Conservation (phyloP, 2,113 vertebrate species). For the Pica pica region DNA sequence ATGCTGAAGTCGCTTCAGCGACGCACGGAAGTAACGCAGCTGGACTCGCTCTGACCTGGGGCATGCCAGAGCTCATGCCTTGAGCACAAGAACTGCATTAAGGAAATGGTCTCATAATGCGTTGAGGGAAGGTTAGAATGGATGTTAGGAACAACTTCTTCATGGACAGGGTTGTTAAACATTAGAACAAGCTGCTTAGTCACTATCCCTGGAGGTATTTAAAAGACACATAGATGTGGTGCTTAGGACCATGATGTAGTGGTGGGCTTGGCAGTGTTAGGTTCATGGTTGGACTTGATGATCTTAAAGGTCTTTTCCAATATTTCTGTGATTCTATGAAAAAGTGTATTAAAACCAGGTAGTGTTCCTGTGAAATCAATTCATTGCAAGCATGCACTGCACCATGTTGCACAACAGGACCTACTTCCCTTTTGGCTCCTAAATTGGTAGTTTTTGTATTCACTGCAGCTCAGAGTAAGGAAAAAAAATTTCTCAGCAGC, state of each 20-base stretch:
- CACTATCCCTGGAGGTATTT: background rate
- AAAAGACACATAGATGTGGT: rapidly evolving
- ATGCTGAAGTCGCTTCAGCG: too few species aligned
- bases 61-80: too few species aligned
- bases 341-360: background rate
- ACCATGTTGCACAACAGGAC: background rate
- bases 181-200: background rate
- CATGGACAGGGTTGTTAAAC: rapidly evolving
- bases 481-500: background rate
- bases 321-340: background rate
- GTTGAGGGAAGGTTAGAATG: background rate
- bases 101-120: background rate
- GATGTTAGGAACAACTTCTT: background rate
- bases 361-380: background rate
- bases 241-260: background rate
- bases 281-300: background rate
- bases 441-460: background rate
- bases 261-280: background rate
- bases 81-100: too few species aligned
- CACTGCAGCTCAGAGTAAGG: background rate
- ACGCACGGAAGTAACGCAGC: too few species aligned
- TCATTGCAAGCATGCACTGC: background rate
- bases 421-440: background rate
- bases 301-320: background rate
- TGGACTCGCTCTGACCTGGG: too few species aligned